Evolutionary conservation across 2,888 invertebrate species (phyloP), one percentile per base, ranked within the genome.

Genomic region (Disparrhopalites patrizii): DNA sequence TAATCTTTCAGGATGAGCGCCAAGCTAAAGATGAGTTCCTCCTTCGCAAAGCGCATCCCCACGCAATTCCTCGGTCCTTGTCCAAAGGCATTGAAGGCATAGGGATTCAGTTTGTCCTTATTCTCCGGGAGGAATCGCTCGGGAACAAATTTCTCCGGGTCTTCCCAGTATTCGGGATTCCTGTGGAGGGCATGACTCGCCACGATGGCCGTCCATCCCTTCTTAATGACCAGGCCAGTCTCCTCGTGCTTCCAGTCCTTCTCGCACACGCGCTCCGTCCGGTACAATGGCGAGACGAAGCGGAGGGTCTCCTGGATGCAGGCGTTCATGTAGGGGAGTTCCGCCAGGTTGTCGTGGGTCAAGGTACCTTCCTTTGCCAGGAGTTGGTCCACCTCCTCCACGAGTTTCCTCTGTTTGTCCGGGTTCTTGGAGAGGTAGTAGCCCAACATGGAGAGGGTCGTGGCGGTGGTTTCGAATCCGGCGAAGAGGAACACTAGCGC

Each of bases 231-330:
- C 40, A 72, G 38, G 54, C 70, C 71, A 27, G 62, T 23, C 18
- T 54, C 52, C 68, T 68, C 66, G 63, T 70, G 68, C 25, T 61
- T 67, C 75, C 75, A 75, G 28, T 73, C 70, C 50, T 73, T 71
- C 1, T 68, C 70, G 47, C 73, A 73, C 15, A 72, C 54, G 25
- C 75, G 62, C 50, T 73, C 72, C 10, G 66, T 36, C 18, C 73
- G 61, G 15, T 65, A 62, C 30, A 75, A 70, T 18, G 71, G 70
- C 4, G 73, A 60, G 27, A 62, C 63, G 8, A 75, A 30, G 18
- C 75, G 57, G 2, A 70, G 51, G 13, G 66, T 13, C 58, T 75
- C 75, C 8, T 28, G 66, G 8, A 73, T 28, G 43, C 70, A 71
- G 3, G 73, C 72, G 25, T 65, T 65, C 8, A 73, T 23, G 40